A percentile compares a stretch with the other conserved stretches of the same genome.
These are phyloP conservation scores for Ginglymostoma cirratum DNA, from an alignment of 2,113 vertebrate genomes.

Conservation along the genomic window DNA sequence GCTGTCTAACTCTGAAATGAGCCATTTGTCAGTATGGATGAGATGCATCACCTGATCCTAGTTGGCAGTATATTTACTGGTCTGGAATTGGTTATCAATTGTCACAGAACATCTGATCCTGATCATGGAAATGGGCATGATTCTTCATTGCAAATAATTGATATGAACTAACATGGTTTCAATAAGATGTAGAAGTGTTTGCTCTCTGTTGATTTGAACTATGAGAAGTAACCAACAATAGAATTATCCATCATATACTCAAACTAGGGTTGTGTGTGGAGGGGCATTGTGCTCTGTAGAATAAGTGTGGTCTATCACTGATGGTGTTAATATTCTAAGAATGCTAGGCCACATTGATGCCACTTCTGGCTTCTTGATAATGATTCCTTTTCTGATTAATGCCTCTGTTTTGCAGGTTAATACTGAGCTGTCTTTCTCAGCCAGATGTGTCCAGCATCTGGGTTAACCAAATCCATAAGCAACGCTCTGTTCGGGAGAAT, in stretches of 20 bases:
- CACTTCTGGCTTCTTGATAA: background rate
- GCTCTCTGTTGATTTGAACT: background rate
- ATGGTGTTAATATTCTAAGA: background rate
- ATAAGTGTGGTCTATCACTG: background rate
- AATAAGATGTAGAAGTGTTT: background rate
- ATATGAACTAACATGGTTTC: background rate
- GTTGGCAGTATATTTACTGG: background rate
- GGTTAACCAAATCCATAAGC: slow-evolving; percentile 75
- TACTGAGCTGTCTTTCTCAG: slow-evolving; percentile 85
- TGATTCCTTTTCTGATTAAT: background rate
- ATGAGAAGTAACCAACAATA: background rate
- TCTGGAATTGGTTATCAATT: background rate
- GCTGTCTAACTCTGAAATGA: background rate
- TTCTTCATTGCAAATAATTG: background rate
- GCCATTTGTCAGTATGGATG: background rate
- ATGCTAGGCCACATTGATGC: background rate
- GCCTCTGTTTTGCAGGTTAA: slow-evolving; percentile 60
- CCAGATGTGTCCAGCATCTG: slow-evolving; percentile 72
- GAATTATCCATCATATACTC: background rate
- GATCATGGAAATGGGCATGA: background rate
- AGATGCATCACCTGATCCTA: background rate
- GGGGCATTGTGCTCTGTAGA: background rate
- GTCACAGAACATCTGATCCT: background rate
- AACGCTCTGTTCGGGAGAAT: slow-evolving; percentile 61
- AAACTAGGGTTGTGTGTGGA: background rate